Evolutionary conservation across 2,888 invertebrate genomes (phyloP).

Genomic region (Lingula anatina): DNA sequence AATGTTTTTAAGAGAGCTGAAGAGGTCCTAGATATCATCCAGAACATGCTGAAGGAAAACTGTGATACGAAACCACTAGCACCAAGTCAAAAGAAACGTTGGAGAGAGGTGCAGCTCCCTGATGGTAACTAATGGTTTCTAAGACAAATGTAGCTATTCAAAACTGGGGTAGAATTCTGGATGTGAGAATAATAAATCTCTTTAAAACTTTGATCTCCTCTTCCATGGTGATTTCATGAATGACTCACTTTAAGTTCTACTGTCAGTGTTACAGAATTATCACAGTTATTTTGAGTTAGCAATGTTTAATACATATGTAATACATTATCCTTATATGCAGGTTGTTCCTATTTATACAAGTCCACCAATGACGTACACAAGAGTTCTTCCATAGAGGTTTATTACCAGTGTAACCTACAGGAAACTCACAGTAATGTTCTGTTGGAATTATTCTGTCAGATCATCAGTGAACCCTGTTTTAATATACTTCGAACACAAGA

Average conservation of each 20-base stretch:
- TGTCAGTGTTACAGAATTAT: too few species aligned
- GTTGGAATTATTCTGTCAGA: conserved; percentile 80
- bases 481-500: conserved; percentile 78
- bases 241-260: too few species aligned
- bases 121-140: conserved; percentile 61
- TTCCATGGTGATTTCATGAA: not conserved
- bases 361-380: conserved; percentile 78
- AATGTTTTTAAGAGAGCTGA: conserved; percentile 60
- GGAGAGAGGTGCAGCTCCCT: conserved; percentile 79
- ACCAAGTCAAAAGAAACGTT: conserved; percentile 74
- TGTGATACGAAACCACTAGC: conserved; percentile 63
- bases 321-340: conserved; percentile 21
- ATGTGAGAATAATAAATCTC: not conserved
- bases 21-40: conserved; percentile 66
- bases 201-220: not conserved
- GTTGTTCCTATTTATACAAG: conserved; percentile 61
- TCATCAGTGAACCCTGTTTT: conserved; percentile 87
- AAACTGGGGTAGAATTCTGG: not conserved
- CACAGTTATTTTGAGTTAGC: too few species aligned
- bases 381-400: conserved; percentile 79
- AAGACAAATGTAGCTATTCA: not conserved
- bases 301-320: too few species aligned
- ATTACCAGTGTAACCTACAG: conserved; percentile 79
- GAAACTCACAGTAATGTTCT: conserved; percentile 63
- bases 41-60: conserved; percentile 57